Evolutionary conservation across 2,797 vertebrate genomes (phyloP).

Genomic region (Gymnopithys bicolor): DNA sequence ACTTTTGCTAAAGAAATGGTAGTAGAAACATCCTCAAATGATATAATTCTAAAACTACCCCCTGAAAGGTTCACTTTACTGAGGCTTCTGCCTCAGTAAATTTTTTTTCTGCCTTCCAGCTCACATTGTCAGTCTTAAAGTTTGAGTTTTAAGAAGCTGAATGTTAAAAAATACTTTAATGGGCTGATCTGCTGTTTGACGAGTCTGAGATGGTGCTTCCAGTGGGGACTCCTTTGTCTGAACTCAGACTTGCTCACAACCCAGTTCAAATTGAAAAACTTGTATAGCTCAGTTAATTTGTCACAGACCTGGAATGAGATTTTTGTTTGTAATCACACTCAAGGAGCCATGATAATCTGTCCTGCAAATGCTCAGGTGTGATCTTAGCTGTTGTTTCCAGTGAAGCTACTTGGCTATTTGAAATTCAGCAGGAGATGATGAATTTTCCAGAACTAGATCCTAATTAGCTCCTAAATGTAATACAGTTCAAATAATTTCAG

Average conservation of each 20-base stretch:
- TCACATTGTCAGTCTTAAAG: neutral
- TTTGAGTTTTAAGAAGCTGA: neutral
- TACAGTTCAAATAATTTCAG: neutral
- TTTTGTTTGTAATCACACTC: neutral
- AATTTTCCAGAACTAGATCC: neutral
- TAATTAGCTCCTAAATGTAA: neutral
- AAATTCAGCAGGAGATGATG: neutral
- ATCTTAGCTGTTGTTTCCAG: neutral
- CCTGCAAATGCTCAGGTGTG: neutral
- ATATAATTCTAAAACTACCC: neutral
- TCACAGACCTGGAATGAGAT: neutral
- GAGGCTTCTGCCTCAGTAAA: neutral
- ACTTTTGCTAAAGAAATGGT: neutral
- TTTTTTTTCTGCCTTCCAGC: neutral
- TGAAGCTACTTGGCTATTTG: neutral
- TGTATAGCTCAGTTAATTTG: neutral
- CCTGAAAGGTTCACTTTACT: neutral
- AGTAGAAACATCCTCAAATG: neutral
- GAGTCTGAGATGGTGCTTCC: neutral
- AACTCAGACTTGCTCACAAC: neutral
- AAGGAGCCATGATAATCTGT: neutral
- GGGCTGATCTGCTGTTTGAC: accelerated
- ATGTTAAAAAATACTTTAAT: neutral
- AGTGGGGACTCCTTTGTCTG: neutral
- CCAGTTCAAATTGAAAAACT: neutral